Conservation (phyloP, 2,113 vertebrate genomes). For the Xiphophorus couchianus region DNA sequence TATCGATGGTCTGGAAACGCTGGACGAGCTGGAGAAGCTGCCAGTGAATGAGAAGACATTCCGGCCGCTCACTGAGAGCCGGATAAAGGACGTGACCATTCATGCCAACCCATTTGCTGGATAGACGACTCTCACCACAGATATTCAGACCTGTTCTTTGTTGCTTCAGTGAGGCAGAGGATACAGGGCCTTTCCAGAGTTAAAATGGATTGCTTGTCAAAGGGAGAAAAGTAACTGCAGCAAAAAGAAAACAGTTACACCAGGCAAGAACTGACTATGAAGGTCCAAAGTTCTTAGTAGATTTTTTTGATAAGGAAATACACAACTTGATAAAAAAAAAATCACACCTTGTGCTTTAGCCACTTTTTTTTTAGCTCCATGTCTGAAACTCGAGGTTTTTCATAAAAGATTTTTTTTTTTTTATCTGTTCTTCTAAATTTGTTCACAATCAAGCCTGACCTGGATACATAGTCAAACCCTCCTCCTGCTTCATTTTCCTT, state of each 20-base stretch:
- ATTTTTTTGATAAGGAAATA: not conserved
- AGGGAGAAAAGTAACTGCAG: not conserved
- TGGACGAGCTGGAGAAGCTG: conserved; percentile 97
- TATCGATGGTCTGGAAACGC: conserved; percentile 94
- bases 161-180: not conserved
- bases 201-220: not conserved
- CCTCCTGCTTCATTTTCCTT: not conserved
- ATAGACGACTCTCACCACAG: conserved; percentile 57
- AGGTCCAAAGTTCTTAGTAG: not conserved
- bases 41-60: conserved; percentile 97
- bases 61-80: conserved; percentile 90
- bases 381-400: not conserved
- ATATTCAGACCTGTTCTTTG: not conserved
- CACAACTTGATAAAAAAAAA: not conserved
- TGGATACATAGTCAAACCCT: not conserved
- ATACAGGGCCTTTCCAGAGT: not conserved
- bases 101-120: conserved; percentile 96
- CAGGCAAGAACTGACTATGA: not conserved
- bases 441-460: not conserved
- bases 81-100: conserved; percentile 92
- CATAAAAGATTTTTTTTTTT: not conserved
- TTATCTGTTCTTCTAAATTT: not conserved
- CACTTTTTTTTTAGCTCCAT: not conserved
- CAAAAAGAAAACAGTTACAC: not conserved
- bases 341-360: not conserved